These are phyloP conservation scores for Episyrphus balteatus DNA, from an alignment of 1,140 invertebrate species.

Conservation along the genomic window DNA sequence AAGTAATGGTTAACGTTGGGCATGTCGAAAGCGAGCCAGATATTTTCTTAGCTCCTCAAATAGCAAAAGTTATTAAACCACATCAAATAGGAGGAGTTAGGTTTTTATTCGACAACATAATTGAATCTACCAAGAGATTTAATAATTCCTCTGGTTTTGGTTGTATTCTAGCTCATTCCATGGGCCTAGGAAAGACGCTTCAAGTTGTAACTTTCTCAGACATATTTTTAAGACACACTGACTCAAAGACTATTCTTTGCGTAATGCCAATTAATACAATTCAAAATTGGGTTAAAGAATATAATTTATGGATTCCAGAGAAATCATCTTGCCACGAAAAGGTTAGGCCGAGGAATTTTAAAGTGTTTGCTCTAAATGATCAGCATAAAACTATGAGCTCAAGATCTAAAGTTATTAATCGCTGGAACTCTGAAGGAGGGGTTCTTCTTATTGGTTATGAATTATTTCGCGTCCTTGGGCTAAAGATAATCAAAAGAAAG, in stretches of 20 bases:
- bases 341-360: conserved; percentile 67
- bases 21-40: conserved; percentile 87
- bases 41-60: conserved; percentile 86
- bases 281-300: conserved; percentile 97
- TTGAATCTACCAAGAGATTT: conserved; percentile 81
- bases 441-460: conserved; percentile 97
- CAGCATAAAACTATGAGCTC: conserved; percentile 83
- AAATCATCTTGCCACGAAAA: conserved; percentile 35
- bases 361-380: conserved; percentile 85
- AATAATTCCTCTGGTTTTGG: conserved; percentile 89
- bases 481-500: conserved; percentile 51
- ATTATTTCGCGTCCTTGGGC: conserved; percentile 78
- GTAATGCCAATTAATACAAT: conserved; percentile 99
- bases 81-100: conserved; percentile 95
- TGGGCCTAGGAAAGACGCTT: conserved; percentile 98
- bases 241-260: conserved; percentile 80
- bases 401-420: conserved; percentile 64
- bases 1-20: conserved; percentile 92
- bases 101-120: conserved; percentile 93
- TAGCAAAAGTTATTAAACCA: conserved; percentile 86
- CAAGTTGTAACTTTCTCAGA: conserved; percentile 95
- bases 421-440: conserved; percentile 81
- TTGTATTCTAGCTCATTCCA: conserved; percentile 96
- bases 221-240: conserved; percentile 84
- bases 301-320: conserved; percentile 89